Percentiles rank a stretch among this genome's conserved stretches.
These are phyloP conservation scores for Lamellibrachia columna DNA, from an alignment of 2,888 invertebrate genomes.

Conservation along the genomic window DNA sequence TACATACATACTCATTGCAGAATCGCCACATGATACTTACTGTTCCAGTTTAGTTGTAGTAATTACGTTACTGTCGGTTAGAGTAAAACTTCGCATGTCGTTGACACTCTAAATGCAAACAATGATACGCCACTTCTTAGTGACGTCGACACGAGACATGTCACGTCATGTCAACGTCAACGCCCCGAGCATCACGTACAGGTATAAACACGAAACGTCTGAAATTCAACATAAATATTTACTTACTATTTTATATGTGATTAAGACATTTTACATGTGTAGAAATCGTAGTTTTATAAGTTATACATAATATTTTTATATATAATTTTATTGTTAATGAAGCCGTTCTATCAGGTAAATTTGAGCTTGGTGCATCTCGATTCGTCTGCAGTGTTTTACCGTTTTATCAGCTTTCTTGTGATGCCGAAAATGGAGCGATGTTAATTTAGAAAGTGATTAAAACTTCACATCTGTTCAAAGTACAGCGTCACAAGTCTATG, in stretches of 20 bases:
- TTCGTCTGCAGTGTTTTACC: neutral
- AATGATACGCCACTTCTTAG: conserved; percentile 9
- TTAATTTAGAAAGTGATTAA: neutral
- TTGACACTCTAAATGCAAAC: conserved; percentile 16
- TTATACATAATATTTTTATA: neutral
- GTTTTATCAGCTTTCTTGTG: neutral
- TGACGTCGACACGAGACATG: conserved; percentile 16
- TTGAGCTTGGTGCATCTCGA: neutral
- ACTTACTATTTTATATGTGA: neutral
- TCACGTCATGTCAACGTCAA: conserved; percentile 12
- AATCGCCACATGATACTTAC: neutral
- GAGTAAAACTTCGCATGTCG: neutral
- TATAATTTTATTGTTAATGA: neutral
- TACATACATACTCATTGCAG: neutral
- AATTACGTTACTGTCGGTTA: neutral
- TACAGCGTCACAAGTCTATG: neutral
- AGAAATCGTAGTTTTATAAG: neutral
- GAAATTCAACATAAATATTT: neutral
- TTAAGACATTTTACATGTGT: neutral
- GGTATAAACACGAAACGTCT: neutral
- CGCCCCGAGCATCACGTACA: conserved; percentile 1
- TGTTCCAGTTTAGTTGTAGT: neutral
- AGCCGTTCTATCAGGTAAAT: neutral
- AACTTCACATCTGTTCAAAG: neutral
- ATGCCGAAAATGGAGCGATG: neutral